Base-by-base conservation (phyloP, 2,888 invertebrate genomes). In the Drosophila subquinaria region DNA sequence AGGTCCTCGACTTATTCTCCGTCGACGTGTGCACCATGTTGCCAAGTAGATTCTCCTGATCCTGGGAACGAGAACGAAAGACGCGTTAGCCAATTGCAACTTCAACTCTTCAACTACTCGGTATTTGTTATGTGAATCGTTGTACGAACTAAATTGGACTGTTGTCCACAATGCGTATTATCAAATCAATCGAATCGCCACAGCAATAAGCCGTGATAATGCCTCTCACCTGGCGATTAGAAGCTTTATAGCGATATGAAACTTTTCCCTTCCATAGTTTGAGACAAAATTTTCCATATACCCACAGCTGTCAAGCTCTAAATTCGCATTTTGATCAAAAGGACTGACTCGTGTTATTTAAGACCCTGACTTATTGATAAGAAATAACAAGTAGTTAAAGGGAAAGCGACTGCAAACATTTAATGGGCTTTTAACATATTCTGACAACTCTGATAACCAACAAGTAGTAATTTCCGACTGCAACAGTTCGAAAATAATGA, bases 21-120 rank as follows among this genome's bases (percentile, higher is more conserved):
- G 82, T 89, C 15, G 82, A 73, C 53, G 83, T 69, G 69, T 91
- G 90, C 68, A 91, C 92, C 92, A 92, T 92, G 27, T 78, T 85
- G 74, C 86, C 80, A 55, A 91, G 90, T 67, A 91, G 71, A 50
- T 86, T 90, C 60, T 92, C 91, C 73, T 92, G 91, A 79, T 92
- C 92, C 92, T 92, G 83, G 10, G 76, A 82, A 55, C 23, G n/a
- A 17, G 76, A 82, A 55, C 23, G n/a, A 17, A 56, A 56, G n/a
- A 43, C 17, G 35, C 38, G 38, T 66, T 66, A 45, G 48, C 11
- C 53, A 45, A 51, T 43, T 11, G 27, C 10, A 20, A 23, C 27
- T 38, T 55, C 57, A 27, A 53, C 47, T 20, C 27, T 42, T 35
- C 23, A 23, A 23, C 52, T 50, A 50, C 8, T 38, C 38, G 15